Evolutionary conservation across 2,113 vertebrate species (phyloP).

Genomic region (Mesembrinibis cayennensis): DNA sequence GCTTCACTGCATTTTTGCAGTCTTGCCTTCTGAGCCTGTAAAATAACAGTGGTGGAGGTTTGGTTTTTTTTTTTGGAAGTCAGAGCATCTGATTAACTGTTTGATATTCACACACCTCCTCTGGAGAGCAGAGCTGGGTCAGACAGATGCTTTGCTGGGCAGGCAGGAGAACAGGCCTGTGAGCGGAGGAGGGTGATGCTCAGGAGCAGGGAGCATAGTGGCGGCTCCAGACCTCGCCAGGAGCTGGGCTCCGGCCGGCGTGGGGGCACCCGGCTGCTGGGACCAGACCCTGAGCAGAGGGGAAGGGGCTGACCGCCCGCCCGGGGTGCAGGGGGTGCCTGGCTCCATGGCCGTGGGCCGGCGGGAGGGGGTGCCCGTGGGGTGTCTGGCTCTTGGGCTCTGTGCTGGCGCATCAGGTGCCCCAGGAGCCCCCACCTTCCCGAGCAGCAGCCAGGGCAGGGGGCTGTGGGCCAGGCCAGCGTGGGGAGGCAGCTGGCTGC

Average conservation of each 20-base stretch:
- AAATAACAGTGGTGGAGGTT: neutral
- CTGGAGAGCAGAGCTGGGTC: neutral
- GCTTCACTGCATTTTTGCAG: neutral
- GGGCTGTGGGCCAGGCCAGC: accelerated
- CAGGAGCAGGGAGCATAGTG: accelerated
- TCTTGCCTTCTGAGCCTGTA: neutral
- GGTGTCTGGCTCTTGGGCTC: neutral
- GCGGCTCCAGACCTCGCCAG: accelerated
- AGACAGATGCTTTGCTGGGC: neutral
- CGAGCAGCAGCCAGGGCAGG: neutral
- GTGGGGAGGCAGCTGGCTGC: neutral
- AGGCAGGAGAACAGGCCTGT: accelerated
- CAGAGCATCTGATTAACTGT: neutral
- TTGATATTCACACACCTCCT: neutral
- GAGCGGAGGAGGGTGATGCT: neutral
- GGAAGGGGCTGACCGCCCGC: neutral
- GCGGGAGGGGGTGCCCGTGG: neutral
- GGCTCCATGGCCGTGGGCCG: accelerated
- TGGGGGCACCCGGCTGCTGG: accelerated
- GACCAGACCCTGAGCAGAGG: neutral
- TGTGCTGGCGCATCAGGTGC: accelerated
- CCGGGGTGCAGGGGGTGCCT: neutral
- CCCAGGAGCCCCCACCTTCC: neutral
- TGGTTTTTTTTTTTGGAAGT: neutral
- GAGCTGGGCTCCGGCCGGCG: accelerated